A percentile compares a stretch with the other conserved stretches of the same genome.
These are phyloP conservation scores for Heterochromis multidens DNA, from an alignment of 2,113 vertebrate species.

Conservation along the genomic window DNA sequence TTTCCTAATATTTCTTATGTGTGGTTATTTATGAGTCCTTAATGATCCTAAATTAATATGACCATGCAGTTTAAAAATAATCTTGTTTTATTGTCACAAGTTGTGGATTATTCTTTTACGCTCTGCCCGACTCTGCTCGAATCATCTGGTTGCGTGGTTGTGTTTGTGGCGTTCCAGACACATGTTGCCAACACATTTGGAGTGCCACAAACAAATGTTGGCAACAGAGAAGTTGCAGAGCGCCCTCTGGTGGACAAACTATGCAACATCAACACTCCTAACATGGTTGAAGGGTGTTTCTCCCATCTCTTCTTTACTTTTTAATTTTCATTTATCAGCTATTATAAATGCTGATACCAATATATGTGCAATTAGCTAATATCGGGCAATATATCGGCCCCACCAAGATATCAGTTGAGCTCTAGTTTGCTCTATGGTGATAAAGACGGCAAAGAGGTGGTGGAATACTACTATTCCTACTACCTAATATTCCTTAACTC, in stretches of 20 bases:
- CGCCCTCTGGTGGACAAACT: neutral
- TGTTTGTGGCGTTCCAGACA: too few relatives aligned
- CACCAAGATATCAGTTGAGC: neutral
- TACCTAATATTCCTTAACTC: too few relatives aligned
- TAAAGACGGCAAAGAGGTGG: neutral
- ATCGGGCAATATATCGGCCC: rapidly evolving
- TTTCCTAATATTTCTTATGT: neutral
- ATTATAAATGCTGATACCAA: neutral
- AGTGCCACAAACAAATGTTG: too few relatives aligned
- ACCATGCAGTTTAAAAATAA: neutral
- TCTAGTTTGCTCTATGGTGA: neutral
- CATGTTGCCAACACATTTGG: too few relatives aligned
- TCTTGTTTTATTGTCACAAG: neutral
- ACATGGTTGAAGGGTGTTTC: neutral
- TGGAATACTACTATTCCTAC: neutral
- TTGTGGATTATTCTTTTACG: neutral
- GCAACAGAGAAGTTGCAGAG: neutral
- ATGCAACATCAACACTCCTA: neutral
- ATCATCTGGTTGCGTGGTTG: too few relatives aligned
- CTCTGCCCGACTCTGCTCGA: too few relatives aligned
- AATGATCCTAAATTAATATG: neutral
- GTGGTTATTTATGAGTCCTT: neutral
- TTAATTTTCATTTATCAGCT: neutral
- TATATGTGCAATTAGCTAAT: neutral
- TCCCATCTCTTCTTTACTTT: neutral